Evolutionary conservation across 2,113 vertebrate genomes (phyloP), one percentile per base, ranked within the genome.

Genomic region (Prolemur simus): DNA sequence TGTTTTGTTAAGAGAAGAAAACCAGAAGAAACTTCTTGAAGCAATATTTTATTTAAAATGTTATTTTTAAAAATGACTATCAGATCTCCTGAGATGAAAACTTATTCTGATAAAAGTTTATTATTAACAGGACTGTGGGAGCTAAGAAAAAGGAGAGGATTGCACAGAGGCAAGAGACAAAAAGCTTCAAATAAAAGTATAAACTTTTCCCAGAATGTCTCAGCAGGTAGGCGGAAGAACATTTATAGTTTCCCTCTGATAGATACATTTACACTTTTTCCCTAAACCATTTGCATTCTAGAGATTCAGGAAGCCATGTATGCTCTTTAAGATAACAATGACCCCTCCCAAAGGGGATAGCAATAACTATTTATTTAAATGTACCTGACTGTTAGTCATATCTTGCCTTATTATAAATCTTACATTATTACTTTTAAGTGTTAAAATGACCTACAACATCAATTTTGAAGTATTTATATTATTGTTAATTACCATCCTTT

Each of bases 1-100:
- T 96, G 13, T 90, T 96, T 96, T 95, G 58, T 68, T 91, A 97
- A 73, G 49, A 95, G 76, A 93, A 87, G 39, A 96, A 97, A 96
- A 58, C 2, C 21, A 88, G 80, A 91, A 91, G 66, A 91, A 94
- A 93, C 3, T 91, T 98, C 76, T 69, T 45, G 5, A 91, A 93
- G 78, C 63, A 80, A 68, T 69, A 81, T 77, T 87, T 89, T 96
- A 73, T 77, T 95, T 97, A 66, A 94, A 93, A 89, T 81, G 20
- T 82, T 85, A 34, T 76, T 92, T 96, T 96, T 87, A 80, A 84
- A 76, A 81, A 77, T 58, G 73, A 29, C 27, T 60, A 87, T 90
- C 85, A 68, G 56, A 8, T 88, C 47, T 96, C 66, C 54, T 88
- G 80, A 95, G 68, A 96, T 56, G 37, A 97, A 91, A 95, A 78